Conservation (phyloP, 2,888 invertebrate genomes). For the Onthophagus sagittarius region DNA sequence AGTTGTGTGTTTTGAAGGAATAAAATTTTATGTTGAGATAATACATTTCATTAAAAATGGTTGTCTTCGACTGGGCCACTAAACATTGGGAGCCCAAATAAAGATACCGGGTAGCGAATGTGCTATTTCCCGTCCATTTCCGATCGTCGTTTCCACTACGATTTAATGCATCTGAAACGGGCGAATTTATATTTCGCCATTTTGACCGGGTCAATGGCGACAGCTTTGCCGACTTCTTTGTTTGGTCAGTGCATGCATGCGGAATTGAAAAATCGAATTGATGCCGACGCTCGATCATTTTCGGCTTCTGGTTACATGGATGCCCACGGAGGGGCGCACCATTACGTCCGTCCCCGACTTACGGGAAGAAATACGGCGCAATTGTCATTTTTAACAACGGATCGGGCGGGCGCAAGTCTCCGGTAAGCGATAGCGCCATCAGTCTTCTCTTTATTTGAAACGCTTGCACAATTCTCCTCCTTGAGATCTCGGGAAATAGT, state of each 20-base stretch:
- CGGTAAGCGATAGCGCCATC: not conserved
- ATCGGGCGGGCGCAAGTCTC: not conserved
- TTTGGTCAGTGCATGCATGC: not conserved
- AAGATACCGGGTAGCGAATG: not conserved
- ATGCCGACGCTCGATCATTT: not conserved
- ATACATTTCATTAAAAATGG: no score
- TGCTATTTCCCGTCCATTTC: not conserved
- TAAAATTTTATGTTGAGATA: no score
- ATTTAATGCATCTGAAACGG: not conserved
- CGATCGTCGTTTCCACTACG: not conserved
- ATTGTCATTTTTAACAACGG: not conserved
- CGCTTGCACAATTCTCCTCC: not conserved
- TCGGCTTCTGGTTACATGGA: not conserved
- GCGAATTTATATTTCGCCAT: not conserved
- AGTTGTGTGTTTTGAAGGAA: no score
- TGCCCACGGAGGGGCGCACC: not conserved
- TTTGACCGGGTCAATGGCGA: not conserved
- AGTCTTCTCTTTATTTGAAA: not conserved
- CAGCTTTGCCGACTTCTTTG: not conserved
- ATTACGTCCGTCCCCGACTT: not conserved
- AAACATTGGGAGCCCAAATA: not conserved
- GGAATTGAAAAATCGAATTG: not conserved
- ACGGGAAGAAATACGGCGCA: not conserved
- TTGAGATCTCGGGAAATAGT: not conserved
- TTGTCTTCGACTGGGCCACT: no score